Conservation (phyloP, 2,888 invertebrate genomes). For the Nomada hirtipes region DNA sequence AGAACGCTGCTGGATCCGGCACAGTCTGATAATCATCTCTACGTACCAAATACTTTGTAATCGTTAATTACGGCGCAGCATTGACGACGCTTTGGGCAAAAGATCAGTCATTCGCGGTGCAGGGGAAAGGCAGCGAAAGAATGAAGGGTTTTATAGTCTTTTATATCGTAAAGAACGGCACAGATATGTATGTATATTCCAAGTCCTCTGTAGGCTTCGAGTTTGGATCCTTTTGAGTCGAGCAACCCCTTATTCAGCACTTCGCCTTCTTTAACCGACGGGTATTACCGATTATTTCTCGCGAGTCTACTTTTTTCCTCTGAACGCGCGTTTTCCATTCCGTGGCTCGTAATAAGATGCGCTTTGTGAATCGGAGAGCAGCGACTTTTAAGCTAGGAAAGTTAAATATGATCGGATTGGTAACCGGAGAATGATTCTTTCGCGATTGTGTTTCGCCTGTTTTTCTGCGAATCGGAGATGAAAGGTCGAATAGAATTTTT, state of each 20-base stretch:
- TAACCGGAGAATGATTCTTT: not conserved
- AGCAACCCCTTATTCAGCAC: conserved; percentile 62
- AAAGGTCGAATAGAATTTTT: no score
- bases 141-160: conserved; percentile 54
- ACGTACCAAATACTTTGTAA: conserved; percentile 84
- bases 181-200: conserved; percentile 43
- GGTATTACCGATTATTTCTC: conserved; percentile 69
- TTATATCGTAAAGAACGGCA: conserved; percentile 51
- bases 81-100: conserved; percentile 65
- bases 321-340: conserved; percentile 48
- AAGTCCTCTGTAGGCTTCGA: conserved; percentile 51
- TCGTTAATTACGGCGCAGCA: conserved; percentile 82
- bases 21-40: conserved; percentile 84
- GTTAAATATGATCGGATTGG: conserved; percentile 28
- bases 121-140: conserved; percentile 17
- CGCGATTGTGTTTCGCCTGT: no score
- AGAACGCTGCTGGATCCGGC: conserved; percentile 80
- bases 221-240: conserved; percentile 72
- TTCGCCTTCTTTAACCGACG: conserved; percentile 64
- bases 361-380: conserved; percentile 34
- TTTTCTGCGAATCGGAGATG: no score
- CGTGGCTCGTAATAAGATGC: conserved; percentile 50
- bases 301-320: conserved; percentile 43
- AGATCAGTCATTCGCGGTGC: conserved; percentile 55
- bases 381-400: conserved; percentile 32